Percentiles rank a stretch among this genome's conserved stretches.
Conservation (phyloP, 2,888 invertebrate species). For the Thysanoteuthis rhombus region DNA sequence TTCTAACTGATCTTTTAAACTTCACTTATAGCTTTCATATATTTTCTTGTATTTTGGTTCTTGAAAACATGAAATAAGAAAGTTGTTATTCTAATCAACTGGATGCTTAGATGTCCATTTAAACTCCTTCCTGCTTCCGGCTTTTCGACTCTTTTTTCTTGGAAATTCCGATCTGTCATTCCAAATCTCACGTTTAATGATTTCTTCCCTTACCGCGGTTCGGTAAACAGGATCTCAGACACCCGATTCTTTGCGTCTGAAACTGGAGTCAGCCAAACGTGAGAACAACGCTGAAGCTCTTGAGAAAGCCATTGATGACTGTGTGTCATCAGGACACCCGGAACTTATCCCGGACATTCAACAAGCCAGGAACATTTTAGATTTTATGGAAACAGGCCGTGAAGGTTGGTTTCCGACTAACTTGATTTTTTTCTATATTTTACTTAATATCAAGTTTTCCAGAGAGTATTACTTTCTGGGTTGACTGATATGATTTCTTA, state of each 20-base stretch:
- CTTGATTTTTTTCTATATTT: background rate
- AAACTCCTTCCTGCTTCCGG: background rate
- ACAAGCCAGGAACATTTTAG: conserved; percentile 19
- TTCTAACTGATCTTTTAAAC: background rate
- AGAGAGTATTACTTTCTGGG: background rate
- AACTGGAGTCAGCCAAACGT: background rate
- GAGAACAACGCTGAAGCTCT: conserved; percentile 14
- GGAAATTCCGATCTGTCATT: background rate
- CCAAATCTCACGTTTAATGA: background rate
- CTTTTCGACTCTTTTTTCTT: background rate
- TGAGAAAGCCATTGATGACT: background rate
- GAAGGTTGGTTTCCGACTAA: background rate
- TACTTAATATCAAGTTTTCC: background rate
- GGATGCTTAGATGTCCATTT: background rate
- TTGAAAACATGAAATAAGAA: background rate
- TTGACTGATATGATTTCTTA: background rate
- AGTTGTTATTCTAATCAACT: background rate
- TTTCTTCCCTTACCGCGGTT: background rate
- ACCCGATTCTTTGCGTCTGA: background rate
- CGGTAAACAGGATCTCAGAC: background rate
- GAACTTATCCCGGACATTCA: conserved; percentile 14
- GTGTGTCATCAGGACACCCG: background rate
- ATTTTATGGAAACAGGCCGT: background rate
- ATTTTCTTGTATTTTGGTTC: background rate
- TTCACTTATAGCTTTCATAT: background rate